phyloP scores from a whole-genome alignment of 2,113 vertebrate genomes.

The Motacilla alba region DNA sequence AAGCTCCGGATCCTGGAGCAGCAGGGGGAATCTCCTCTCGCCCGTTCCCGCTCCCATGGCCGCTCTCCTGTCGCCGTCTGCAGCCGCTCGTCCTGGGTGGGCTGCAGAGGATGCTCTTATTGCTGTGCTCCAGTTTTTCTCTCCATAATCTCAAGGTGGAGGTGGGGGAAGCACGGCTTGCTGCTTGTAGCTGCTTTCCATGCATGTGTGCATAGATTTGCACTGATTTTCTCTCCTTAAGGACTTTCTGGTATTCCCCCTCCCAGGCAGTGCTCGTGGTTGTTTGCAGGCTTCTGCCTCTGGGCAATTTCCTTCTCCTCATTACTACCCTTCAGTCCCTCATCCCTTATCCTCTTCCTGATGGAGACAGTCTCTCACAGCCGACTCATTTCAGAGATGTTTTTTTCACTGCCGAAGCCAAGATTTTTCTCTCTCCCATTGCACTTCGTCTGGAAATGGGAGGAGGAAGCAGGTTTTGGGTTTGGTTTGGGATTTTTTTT shows the following conservation, averaged over 20 bases:
- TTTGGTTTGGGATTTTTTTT: not conserved
- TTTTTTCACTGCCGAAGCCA: slow-evolving; percentile 2
- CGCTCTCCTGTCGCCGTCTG: accelerated
- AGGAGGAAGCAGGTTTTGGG: not conserved
- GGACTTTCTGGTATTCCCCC: not conserved
- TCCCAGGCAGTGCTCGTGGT: accelerated
- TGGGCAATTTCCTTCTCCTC: not conserved
- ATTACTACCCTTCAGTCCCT: not conserved
- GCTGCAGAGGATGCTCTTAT: not conserved
- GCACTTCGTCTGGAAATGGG: not conserved
- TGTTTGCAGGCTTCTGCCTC: not conserved
- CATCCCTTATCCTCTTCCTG: not conserved
- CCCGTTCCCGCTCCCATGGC: accelerated
- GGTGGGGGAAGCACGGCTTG: not conserved
- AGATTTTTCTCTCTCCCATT: slow-evolving; percentile 27
- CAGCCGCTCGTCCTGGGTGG: not conserved
- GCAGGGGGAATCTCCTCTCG: accelerated
- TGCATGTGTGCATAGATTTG: not conserved
- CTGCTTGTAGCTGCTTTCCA: not conserved
- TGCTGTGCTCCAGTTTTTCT: not conserved
- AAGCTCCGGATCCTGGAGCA: accelerated
- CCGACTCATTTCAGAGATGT: slow-evolving; percentile 36
- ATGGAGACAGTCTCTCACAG: slow-evolving; percentile 21
- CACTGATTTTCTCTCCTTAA: not conserved
- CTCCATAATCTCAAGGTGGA: not conserved